Evolutionary conservation across 1,140 invertebrate genomes (phyloP), one percentile per base, ranked within the genome.

Genomic region (Drosophila nannoptera): DNA sequence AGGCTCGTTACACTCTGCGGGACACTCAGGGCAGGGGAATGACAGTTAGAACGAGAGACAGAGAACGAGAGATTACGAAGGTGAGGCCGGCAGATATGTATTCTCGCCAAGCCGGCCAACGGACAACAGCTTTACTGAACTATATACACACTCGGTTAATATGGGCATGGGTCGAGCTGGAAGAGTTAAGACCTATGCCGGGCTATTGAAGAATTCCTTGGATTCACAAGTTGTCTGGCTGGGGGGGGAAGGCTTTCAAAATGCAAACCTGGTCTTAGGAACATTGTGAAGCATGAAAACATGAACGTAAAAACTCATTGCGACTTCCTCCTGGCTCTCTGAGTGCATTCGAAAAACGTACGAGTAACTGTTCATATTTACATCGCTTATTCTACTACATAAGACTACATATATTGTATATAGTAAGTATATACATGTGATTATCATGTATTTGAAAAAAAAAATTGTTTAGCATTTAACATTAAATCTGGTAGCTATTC

Each of bases 281-380:
- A 64, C 66, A 54, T 62, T 31, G 5, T 40, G 33, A n/a, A n/a
- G n/a, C n/a, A n/a, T n/a, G n/a, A 62, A 68, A 68, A 45, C 49
- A 67, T 52, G 32, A 29, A 36, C 29, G 33, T 32, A 61, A 14
- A 56, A 56, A 55, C 33, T 29, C 29, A 40, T 54, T 29, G 9
- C n/a, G 11, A 36, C 29, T 33, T 64, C 7, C 14, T 42, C 32
- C 38, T 50, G 40, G 16, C 8, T 55, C 49, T 5, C 31, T 33
- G 14, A 29, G 31, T 29, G 31, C n/a, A 9, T 22, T 22, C 22
- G 22, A 22, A 2, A 22, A 22, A 22, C 22, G 12, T 53, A 35
- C 45, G n/a, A 22, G 43, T 65, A 36, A 49, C 12, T 12, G 12
- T 62, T 31, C 48, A 16, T 70, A 66, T 70, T 58, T 70, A 70